Evolutionary conservation across 2,797 vertebrate species (phyloP), one percentile per base, ranked within the genome.

Genomic region (Intellagama lesueurii): DNA sequence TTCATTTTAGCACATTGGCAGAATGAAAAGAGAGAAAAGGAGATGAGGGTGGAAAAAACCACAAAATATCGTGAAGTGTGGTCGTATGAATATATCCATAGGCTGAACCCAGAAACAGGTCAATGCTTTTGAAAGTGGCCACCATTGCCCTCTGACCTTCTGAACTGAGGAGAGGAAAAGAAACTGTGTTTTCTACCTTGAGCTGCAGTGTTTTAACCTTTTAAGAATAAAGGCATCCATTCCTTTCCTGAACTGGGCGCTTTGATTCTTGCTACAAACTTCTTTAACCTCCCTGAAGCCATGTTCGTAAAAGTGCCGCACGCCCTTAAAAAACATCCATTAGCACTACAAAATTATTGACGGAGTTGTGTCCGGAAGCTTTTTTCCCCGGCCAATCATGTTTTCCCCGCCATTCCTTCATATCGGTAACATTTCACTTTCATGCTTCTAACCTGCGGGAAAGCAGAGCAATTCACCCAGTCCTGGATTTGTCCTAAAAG

Each of bases 381-480:
- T 56, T 91, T 95, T 93, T 5, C 24, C 7, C 90, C 96, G 95
- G 88, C 90, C 86, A 93, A 95, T 93, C 92, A 91, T 93, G 87
- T 85, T 94, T 85, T 26, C 0, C 19, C 89, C 93, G 93, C 91
- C 93, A 86, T 94, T 90, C 91, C 40, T 94, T 95, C 92, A 96
- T 93, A 94, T 95, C 92, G 94, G 91, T 95, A 96, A 95, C 95
- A 93, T 96, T 97, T 96, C 95, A 94, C 94, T 96, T 96, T 92
- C 95, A 93, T 96, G 90, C 87, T 85, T 95, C 87, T 95, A 93
- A 86, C 87, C 94, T 90, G 93, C 90, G 88, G 96, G 94, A 94
- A 95, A 87, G 88, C 94, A 96, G 96, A 95, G 94, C 95, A 95
- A 92, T 95, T 93, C 85, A 0, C 88, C 85, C 87, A 87, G 32